Percentiles rank a stretch among this genome's conserved stretches.
These are phyloP conservation scores for Anguilla marmorata DNA, from an alignment of 2,797 vertebrate genomes.

Conservation along the genomic window DNA sequence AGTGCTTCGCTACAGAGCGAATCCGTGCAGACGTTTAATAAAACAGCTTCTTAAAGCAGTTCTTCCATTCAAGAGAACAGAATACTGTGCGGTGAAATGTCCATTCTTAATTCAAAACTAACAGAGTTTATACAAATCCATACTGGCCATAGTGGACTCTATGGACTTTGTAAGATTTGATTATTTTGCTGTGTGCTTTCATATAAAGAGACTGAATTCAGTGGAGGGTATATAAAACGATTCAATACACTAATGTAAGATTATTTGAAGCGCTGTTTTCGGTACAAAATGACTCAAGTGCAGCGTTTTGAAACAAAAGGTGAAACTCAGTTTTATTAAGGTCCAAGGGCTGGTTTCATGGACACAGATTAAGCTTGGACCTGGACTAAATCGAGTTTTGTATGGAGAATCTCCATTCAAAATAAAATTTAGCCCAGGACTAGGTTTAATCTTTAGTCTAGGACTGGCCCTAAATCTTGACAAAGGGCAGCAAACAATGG, in stretches of 20 bases:
- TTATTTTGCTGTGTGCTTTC: background rate
- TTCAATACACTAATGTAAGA: background rate
- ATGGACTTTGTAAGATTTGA: too few relatives aligned
- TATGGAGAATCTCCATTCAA: too few relatives aligned
- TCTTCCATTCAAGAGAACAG: background rate
- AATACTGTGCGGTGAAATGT: background rate
- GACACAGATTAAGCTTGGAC: too few relatives aligned
- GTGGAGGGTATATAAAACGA: background rate
- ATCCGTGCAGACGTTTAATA: background rate
- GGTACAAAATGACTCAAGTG: too few relatives aligned
- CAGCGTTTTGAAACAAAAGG: too few relatives aligned
- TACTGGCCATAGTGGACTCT: too few relatives aligned
- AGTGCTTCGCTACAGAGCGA: background rate
- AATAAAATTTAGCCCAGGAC: too few relatives aligned
- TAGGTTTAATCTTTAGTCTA: too few relatives aligned
- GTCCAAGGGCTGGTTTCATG: too few relatives aligned
- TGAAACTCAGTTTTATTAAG: too few relatives aligned
- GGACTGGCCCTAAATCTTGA: background rate
- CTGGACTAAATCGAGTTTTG: too few relatives aligned
- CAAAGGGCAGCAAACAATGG: background rate
- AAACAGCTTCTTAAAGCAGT: too few relatives aligned
- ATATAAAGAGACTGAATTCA: background rate
- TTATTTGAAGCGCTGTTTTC: background rate
- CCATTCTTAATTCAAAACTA: background rate
- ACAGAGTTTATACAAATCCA: background rate